These are phyloP conservation scores for Ahaetulla prasina DNA, from an alignment of 2,113 vertebrate genomes.

Conservation along the genomic window DNA sequence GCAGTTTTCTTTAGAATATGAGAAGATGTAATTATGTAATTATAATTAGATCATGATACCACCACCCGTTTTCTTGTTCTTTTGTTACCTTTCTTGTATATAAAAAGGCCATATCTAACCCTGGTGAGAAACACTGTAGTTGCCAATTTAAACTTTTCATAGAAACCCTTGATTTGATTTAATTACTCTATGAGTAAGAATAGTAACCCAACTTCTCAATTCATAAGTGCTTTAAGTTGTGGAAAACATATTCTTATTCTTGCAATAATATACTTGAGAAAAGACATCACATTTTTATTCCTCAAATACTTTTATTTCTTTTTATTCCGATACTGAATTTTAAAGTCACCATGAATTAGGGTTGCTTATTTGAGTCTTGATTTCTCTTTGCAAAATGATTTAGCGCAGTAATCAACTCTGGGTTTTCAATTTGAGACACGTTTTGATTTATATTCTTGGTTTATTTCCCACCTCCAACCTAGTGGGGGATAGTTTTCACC, in stretches of 20 bases:
- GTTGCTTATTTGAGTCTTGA: background rate
- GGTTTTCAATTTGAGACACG: background rate
- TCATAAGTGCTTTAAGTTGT: background rate
- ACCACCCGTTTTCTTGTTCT: background rate
- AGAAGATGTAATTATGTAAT: background rate
- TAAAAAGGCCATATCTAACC: background rate
- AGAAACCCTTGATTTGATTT: background rate
- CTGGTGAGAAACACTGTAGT: background rate
- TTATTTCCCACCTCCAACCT: background rate
- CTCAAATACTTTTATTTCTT: background rate
- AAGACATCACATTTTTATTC: background rate
- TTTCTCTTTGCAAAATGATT: background rate
- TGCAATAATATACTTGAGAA: background rate
- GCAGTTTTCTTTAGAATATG: background rate
- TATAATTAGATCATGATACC: background rate
- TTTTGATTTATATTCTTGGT: background rate
- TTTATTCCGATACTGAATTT: background rate
- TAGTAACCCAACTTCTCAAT: background rate
- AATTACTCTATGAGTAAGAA: background rate
- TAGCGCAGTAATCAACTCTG: background rate
- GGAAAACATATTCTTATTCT: background rate
- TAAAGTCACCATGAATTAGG: background rate
- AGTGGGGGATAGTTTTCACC: background rate
- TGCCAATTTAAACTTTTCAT: background rate
- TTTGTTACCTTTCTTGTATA: background rate